Base-by-base conservation (phyloP, 1,140 invertebrate genomes). In the Lasioglossum baleicum region DNA sequence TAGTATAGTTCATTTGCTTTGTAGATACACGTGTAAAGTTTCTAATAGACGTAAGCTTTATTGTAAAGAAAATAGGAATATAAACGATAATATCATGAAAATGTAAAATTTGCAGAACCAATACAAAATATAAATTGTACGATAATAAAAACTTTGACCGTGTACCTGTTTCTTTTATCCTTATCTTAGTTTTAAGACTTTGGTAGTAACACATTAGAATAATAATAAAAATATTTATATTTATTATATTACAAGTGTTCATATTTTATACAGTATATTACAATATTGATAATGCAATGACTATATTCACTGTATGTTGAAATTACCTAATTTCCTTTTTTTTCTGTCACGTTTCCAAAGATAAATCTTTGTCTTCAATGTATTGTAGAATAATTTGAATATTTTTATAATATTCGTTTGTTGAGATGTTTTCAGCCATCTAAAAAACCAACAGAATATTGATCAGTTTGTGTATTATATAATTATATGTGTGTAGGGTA, bases 391-490 rank as follows among this genome's bases (percentile, higher is more conserved):
- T 76, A 63, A 53, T 81, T 17, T 53, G 31, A 51, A 86, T 35
- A 66, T 86, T 86, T 70, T 58, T 79, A 3, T 75, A 72, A 64
- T 87, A 87, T 22, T 83, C 56, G 31, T 86, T 86, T 65, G 56
- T 40, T n/a, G 40, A 58, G 69, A 40, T 17, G 17, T 60, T 40
- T 31, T 81, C 15, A 42, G 22, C 8, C 15, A 48, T 26, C 85
- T 87, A 31, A 70, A 86, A 80, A 61, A 35, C 20, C 15, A 64
- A 44, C 77, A 61, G 0, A 42, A 17, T 66, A 63, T 42, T 44
- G 66, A 53, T 17, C 56, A 31, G 13, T 58, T 51, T 35, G n/a
- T n/a, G n/a, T n/a, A n/a, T n/a, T n/a, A n/a, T n/a, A n/a, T n/a
- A n/a, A n/a, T n/a, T n/a, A 66, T 51, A 44, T 31, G 26, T 35